These are phyloP conservation scores for Danio aesculapii DNA, from an alignment of 2,797 vertebrate species.

Conservation along the genomic window DNA sequence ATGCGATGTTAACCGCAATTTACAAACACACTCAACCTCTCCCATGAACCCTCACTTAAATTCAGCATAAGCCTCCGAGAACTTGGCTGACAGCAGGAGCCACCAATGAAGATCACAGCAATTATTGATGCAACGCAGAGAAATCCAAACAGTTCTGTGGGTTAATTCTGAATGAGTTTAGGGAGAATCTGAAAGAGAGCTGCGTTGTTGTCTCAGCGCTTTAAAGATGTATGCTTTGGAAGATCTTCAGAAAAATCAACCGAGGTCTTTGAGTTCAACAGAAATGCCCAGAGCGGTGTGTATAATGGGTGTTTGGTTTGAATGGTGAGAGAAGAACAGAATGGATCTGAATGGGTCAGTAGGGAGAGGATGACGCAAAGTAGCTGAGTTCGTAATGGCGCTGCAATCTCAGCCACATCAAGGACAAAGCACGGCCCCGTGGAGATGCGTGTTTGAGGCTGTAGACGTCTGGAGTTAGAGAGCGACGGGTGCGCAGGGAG, in stretches of 20 bases:
- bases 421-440: background rate
- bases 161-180: constrained; percentile 8
- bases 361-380: constrained; percentile 43
- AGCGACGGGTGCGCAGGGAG: constrained; percentile 31
- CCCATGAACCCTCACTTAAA: constrained; percentile 12
- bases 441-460: background rate
- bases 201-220: constrained; percentile 11
- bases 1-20: constrained; percentile 12
- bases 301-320: constrained; percentile 40
- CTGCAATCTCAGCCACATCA: constrained; percentile 46
- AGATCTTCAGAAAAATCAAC: constrained; percentile 36
- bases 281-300: constrained; percentile 41
- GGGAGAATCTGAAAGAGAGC: background rate
- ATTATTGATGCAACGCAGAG: constrained; percentile 5
- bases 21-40: constrained; percentile 31
- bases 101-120: background rate
- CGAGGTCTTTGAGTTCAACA: constrained; percentile 35
- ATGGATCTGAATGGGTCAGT: constrained; percentile 35
- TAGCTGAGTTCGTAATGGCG: constrained; percentile 26
- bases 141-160: background rate
- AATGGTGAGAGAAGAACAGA: constrained; percentile 14
- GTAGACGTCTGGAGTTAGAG: constrained; percentile 4
- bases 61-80: background rate
- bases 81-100: constrained; percentile 6
- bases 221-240: constrained; percentile 7